phyloP scores from a whole-genome alignment of 2,888 invertebrate genomes.

The Oscheius sp. region DNA sequence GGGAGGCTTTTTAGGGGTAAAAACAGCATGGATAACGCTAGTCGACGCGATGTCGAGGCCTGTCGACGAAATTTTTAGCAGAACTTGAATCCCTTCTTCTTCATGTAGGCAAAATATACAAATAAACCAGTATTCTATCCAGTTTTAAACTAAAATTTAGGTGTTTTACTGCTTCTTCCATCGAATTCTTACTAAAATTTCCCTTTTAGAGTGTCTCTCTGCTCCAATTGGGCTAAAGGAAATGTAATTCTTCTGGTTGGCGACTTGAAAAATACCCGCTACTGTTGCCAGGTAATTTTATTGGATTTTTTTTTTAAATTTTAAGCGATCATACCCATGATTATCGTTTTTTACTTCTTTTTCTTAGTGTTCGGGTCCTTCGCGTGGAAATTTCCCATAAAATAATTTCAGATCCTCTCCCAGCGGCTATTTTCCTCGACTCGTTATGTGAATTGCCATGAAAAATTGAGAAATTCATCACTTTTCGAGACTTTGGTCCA shows the following conservation, averaged over 20 bases:
- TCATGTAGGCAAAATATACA: neutral
- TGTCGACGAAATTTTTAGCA: neutral
- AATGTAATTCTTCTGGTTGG: constrained; percentile 58
- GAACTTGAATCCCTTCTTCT: neutral
- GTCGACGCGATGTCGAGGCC: neutral
- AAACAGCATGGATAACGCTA: too few relatives aligned
- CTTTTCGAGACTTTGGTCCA: constrained; percentile 45
- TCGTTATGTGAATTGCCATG: constrained; percentile 62
- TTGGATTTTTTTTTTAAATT: neutral
- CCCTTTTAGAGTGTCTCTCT: constrained; percentile 46
- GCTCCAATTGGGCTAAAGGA: constrained; percentile 59
- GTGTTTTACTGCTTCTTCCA: too few relatives aligned
- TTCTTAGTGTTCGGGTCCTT: too few relatives aligned
- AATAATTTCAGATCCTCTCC: constrained; percentile 39
- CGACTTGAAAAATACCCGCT: constrained; percentile 39
- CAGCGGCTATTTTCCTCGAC: constrained; percentile 53
- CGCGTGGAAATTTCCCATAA: too few relatives aligned
- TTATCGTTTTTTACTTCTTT: too few relatives aligned
- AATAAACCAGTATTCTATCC: neutral
- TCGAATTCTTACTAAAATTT: neutral
- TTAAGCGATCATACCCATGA: too few relatives aligned
- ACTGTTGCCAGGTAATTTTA: constrained; percentile 4
- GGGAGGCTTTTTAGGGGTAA: too few relatives aligned
- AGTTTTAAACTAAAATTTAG: neutral
- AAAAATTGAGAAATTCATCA: constrained; percentile 38